phyloP scores from a whole-genome alignment of 2,888 invertebrate genomes.

The Argyra leucocephala region DNA sequence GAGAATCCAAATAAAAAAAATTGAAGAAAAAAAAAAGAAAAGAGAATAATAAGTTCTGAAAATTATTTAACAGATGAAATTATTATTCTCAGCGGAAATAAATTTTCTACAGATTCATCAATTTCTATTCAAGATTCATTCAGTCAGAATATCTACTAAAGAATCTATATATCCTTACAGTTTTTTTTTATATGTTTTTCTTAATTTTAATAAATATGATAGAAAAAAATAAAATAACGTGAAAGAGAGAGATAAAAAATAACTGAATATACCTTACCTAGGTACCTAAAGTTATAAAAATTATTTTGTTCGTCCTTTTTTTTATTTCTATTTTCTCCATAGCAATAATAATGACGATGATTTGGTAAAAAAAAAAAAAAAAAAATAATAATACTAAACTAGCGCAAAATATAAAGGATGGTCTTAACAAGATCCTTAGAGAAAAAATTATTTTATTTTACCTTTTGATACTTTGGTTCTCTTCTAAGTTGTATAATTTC shows the following conservation, averaged over 20 bases:
- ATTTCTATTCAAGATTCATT: constrained; percentile 26
- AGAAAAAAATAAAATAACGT: constrained; percentile 15
- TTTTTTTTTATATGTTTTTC: constrained; percentile 11
- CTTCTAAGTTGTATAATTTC: not conserved
- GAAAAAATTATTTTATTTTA: not conserved
- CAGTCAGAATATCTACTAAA: not conserved
- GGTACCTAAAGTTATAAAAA: no score
- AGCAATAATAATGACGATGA: not conserved
- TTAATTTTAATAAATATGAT: constrained; percentile 26
- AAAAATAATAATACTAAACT: not conserved
- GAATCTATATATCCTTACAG: constrained; percentile 5
- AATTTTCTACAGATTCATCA: constrained; percentile 27
- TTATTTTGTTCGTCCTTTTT: not conserved
- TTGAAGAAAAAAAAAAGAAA: no score
- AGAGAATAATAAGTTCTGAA: no score
- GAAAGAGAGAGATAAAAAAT: constrained; percentile 22
- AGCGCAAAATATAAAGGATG: not conserved
- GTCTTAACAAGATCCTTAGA: constrained; percentile 1
- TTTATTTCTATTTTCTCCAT: not conserved
- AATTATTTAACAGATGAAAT: not conserved
- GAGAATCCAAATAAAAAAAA: no score
- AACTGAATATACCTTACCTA: not conserved
- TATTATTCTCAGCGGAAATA: constrained; percentile 27
- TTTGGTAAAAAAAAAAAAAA: not conserved
- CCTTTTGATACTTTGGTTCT: no score